These are phyloP conservation scores for Cosmia pyralina DNA, from an alignment of 2,888 invertebrate genomes.

Conservation along the genomic window DNA sequence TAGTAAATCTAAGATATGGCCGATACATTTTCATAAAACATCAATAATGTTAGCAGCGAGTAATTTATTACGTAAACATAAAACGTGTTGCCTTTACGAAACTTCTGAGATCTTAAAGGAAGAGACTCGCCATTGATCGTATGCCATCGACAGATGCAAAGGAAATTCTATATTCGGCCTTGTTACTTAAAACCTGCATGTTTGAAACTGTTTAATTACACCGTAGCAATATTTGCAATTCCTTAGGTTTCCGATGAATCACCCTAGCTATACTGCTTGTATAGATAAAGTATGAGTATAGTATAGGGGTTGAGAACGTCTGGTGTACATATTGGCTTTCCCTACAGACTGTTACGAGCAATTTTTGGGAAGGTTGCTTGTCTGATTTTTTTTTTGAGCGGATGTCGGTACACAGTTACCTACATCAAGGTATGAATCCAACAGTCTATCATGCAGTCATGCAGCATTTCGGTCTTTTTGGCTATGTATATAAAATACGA, in stretches of 20 bases:
- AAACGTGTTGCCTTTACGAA: slow-evolving; percentile 29
- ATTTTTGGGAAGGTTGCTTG: slow-evolving; percentile 1
- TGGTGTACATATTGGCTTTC: background rate
- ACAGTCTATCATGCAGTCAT: background rate
- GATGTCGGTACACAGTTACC: slow-evolving; percentile 8
- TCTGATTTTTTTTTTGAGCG: slow-evolving; percentile 12
- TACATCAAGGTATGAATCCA: background rate
- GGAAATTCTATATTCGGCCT: slow-evolving; percentile 44
- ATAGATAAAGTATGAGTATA: background rate
- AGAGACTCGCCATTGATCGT: slow-evolving; percentile 39
- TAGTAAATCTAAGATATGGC: slow-evolving; percentile 32
- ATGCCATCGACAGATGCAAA: slow-evolving; percentile 28
- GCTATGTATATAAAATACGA: background rate
- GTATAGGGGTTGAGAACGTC: slow-evolving; percentile 5
- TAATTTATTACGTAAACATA: slow-evolving; percentile 48
- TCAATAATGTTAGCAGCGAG: slow-evolving; percentile 32
- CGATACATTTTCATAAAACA: slow-evolving; percentile 40
- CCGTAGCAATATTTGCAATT: slow-evolving; percentile 33
- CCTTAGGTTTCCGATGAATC: slow-evolving; percentile 47
- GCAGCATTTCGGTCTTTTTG: background rate
- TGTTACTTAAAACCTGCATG: slow-evolving; percentile 46
- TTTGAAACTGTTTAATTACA: slow-evolving; percentile 47
- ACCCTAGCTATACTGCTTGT: background rate
- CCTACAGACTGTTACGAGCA: background rate
- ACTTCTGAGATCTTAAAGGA: slow-evolving; percentile 28